These are phyloP conservation scores for Halichoerus grypus DNA, from an alignment of 2,113 vertebrate genomes.

Conservation along the genomic window DNA sequence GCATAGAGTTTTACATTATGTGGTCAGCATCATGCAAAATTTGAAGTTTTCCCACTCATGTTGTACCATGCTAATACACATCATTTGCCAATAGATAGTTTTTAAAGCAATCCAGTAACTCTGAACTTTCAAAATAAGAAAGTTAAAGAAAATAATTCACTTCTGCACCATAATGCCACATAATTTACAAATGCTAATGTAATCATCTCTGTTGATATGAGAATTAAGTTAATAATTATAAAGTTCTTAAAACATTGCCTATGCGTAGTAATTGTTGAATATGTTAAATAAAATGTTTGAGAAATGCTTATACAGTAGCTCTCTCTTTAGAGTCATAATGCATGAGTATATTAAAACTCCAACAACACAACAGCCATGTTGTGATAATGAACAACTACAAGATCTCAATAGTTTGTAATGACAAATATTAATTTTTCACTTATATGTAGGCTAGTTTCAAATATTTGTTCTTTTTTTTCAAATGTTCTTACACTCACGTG, in stretches of 20 bases:
- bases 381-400: neutral
- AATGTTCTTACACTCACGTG: neutral
- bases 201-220: constrained; percentile 3
- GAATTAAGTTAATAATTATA: neutral
- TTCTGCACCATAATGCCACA: neutral
- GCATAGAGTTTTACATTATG: neutral
- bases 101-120: neutral
- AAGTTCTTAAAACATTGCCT: neutral
- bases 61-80: neutral
- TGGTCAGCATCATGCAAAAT: neutral
- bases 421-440: neutral
- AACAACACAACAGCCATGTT: neutral
- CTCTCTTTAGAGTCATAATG: neutral
- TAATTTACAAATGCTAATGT: neutral
- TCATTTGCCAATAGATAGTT: neutral
- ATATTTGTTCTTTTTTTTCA: neutral
- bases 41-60: neutral
- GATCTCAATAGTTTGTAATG: neutral
- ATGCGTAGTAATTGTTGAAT: neutral
- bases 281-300: neutral
- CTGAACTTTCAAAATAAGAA: neutral
- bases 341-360: neutral
- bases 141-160: neutral
- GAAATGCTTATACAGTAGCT: neutral
- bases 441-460: neutral